These are phyloP conservation scores for Hippocampus mohnikei DNA, from an alignment of 2,113 vertebrate species.

Conservation along the genomic window DNA sequence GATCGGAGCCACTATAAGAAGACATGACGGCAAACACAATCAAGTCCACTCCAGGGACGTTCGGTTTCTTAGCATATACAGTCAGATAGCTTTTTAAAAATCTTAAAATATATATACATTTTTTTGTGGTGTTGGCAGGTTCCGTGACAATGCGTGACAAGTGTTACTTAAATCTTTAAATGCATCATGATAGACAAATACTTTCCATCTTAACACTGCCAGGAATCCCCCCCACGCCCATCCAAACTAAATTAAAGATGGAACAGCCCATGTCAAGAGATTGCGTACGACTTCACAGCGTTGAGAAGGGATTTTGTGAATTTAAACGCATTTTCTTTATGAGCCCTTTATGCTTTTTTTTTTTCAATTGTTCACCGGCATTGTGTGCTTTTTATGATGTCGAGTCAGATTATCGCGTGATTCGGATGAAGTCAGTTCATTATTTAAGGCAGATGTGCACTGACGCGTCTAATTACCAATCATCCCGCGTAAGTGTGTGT, in stretches of 20 bases:
- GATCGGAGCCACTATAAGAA: too few relatives aligned
- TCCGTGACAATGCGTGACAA: too few relatives aligned
- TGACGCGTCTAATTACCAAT: background rate
- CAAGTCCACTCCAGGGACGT: too few relatives aligned
- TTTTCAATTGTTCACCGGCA: background rate
- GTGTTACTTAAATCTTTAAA: too few relatives aligned
- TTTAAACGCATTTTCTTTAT: background rate
- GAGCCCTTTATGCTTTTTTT: background rate
- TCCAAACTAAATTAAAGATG: background rate
- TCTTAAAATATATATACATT: too few relatives aligned
- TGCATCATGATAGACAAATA: too few relatives aligned
- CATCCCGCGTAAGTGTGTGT: background rate
- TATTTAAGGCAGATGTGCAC: conserved; percentile 6
- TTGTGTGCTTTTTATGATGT: background rate
- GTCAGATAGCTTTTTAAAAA: too few relatives aligned
- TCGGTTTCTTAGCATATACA: too few relatives aligned
- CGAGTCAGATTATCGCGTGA: background rate
- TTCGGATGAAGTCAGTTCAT: background rate
- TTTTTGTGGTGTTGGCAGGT: too few relatives aligned
- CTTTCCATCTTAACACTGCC: too few relatives aligned
- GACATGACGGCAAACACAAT: too few relatives aligned
- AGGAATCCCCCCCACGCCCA: too few relatives aligned
- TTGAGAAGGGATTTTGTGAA: background rate
- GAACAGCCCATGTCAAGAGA: background rate
- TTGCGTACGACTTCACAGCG: background rate